A percentile compares a stretch with the other conserved stretches of the same genome.
These are phyloP conservation scores for Drosophila rellima DNA, from an alignment of 2,888 invertebrate species.

Conservation along the genomic window DNA sequence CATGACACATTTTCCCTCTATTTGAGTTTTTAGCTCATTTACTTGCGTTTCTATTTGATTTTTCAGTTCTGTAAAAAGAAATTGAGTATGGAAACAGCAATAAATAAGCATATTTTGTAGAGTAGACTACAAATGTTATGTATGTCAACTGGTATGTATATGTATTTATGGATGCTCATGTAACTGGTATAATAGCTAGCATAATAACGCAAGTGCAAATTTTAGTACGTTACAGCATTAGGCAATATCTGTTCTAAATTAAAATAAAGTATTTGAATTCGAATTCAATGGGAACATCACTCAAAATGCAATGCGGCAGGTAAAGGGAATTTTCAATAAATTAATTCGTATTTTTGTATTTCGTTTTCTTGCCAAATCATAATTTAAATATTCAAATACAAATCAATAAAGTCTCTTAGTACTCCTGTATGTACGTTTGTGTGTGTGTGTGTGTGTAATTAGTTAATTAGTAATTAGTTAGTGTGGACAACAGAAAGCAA, in stretches of 20 bases:
- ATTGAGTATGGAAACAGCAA: constrained; percentile 86
- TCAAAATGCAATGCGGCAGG: constrained; percentile 53
- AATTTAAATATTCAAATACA: constrained; percentile 25
- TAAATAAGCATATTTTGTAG: constrained; percentile 86
- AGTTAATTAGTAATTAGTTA: constrained; percentile 27
- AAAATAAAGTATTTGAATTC: too few relatives aligned
- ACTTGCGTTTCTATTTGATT: constrained; percentile 99
- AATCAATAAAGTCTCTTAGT: constrained; percentile 24
- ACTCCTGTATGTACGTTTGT: constrained; percentile 6
- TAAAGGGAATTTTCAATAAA: constrained; percentile 5
- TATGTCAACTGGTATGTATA: constrained; percentile 69
- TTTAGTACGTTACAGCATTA: constrained; percentile 40
- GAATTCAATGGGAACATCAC: constrained; percentile 39
- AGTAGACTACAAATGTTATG: constrained; percentile 84
- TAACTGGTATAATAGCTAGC: constrained; percentile 47
- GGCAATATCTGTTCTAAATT: constrained; percentile 23
- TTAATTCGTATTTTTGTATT: neutral
- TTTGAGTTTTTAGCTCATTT: constrained; percentile 97
- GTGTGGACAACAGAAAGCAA: constrained; percentile 29
- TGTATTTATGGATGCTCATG: constrained; percentile 62
- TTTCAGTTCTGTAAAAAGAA: constrained; percentile 95
- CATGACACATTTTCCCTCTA: constrained; percentile 98
- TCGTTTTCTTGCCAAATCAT: constrained; percentile 25
- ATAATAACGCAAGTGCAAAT: constrained; percentile 51
- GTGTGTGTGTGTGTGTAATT: constrained; percentile 16